Percentiles rank a stretch among this genome's conserved stretches.
Conservation (phyloP, 2,888 invertebrate genomes). For the Drosophila stalkeri region DNA sequence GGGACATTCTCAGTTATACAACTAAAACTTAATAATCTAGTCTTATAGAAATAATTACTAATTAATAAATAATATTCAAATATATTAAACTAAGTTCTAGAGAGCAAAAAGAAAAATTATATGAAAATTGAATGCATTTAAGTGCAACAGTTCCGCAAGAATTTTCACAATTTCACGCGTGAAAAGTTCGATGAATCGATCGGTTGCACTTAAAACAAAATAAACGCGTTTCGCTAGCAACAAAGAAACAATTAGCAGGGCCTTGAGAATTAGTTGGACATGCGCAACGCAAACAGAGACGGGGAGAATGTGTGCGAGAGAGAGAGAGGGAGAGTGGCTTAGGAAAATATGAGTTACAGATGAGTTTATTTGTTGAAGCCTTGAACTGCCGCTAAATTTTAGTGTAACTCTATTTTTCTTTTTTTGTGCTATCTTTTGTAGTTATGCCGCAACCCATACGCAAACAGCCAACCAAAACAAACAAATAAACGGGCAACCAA, state of each 20-base stretch:
- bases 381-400: slow-evolving; percentile 79
- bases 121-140: not conserved
- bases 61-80: not conserved
- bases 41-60: not conserved
- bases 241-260: slow-evolving; percentile 68
- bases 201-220: slow-evolving; percentile 75
- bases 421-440: slow-evolving; percentile 64
- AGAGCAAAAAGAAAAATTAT: not conserved
- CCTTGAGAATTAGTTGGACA: slow-evolving; percentile 66
- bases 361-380: slow-evolving; percentile 64
- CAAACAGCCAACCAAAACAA: slow-evolving; percentile 38
- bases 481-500: not conserved
- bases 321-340: not conserved
- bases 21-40: no score
- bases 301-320: not conserved
- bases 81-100: no score
- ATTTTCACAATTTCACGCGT: slow-evolving; percentile 23
- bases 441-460: slow-evolving; percentile 66
- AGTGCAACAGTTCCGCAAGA: slow-evolving; percentile 4
- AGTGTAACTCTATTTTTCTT: slow-evolving; percentile 67
- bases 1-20: no score
- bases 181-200: slow-evolving; percentile 24
- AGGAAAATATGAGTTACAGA: slow-evolving; percentile 35
- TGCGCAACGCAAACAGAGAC: slow-evolving; percentile 26
- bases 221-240: slow-evolving; percentile 66